phyloP scores from a whole-genome alignment of 2,113 vertebrate genomes.

The Tautogolabrus adspersus region DNA sequence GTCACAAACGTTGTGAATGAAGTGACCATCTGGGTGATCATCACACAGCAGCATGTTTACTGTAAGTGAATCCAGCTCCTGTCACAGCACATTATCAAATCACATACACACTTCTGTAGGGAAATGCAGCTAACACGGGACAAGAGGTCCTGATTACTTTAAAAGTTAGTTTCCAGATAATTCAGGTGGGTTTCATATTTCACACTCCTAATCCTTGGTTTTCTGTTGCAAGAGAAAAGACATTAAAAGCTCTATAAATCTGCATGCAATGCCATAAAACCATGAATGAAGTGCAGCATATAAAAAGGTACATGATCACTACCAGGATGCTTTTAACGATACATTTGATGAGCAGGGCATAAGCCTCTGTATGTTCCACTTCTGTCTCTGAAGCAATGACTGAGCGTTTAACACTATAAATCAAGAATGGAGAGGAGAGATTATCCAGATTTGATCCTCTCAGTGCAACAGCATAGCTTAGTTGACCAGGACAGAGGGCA shows the following conservation, averaged over 20 bases:
- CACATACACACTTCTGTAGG: neutral
- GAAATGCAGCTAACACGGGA: too few species aligned
- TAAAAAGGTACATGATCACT: neutral
- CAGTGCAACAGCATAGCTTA: slow-evolving; percentile 47
- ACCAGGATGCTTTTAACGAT: neutral
- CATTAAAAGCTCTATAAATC: neutral
- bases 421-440: slow-evolving; percentile 41
- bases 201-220: neutral
- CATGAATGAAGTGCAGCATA: neutral
- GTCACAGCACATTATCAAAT: neutral
- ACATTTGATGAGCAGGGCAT: neutral
- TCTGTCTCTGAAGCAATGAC: slow-evolving; percentile 1
- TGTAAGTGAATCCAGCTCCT: neutral
- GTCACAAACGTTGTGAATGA: neutral
- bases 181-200: neutral
- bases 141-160: too few species aligned
- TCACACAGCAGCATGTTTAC: slow-evolving; percentile 22
- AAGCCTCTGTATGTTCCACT: slow-evolving; percentile 10
- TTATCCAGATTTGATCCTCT: slow-evolving; percentile 62
- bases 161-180: neutral
- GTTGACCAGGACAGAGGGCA: slow-evolving; percentile 15
- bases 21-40: slow-evolving; percentile 18
- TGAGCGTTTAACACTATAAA: slow-evolving; percentile 1
- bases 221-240: neutral
- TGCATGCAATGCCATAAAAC: neutral